phyloP scores from a whole-genome alignment of 2,113 vertebrate genomes.

The Euleptes europaea region DNA sequence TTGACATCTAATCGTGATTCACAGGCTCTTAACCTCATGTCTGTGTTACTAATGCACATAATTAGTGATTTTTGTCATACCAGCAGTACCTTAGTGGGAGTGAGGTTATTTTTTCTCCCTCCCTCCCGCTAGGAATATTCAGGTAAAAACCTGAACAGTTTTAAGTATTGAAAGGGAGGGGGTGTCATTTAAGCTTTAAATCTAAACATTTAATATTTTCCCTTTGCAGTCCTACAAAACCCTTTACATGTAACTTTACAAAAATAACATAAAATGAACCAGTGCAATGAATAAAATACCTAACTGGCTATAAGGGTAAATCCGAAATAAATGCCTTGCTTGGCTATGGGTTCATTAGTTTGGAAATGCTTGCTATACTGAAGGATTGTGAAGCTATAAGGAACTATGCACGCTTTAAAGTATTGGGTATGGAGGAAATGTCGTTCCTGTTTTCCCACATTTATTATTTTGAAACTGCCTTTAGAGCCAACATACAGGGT shows the following conservation, averaged over 20 bases:
- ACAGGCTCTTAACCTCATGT: neutral
- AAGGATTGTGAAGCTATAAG: neutral
- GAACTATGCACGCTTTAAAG: no score
- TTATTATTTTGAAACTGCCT: no score
- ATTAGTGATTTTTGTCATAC: conserved; percentile 1
- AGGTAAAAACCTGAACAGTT: neutral
- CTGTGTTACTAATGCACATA: neutral
- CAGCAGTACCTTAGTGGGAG: neutral
- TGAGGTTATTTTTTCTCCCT: neutral
- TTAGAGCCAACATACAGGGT: no score
- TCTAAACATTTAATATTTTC: neutral
- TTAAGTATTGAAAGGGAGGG: neutral
- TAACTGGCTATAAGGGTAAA: neutral
- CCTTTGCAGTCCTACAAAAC: neutral
- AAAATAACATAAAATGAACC: neutral
- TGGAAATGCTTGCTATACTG: neutral
- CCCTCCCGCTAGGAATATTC: neutral
- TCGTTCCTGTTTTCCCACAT: no score
- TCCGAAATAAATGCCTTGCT: neutral
- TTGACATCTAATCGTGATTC: neutral
- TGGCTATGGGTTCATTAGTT: neutral
- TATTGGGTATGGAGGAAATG: no score
- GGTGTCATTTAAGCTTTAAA: neutral
- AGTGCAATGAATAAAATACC: neutral
- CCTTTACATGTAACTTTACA: neutral